Evolutionary conservation across 1,140 invertebrate genomes (phyloP), one percentile per base, ranked within the genome.

Genomic region (Eupristina koningsbergeri): DNA sequence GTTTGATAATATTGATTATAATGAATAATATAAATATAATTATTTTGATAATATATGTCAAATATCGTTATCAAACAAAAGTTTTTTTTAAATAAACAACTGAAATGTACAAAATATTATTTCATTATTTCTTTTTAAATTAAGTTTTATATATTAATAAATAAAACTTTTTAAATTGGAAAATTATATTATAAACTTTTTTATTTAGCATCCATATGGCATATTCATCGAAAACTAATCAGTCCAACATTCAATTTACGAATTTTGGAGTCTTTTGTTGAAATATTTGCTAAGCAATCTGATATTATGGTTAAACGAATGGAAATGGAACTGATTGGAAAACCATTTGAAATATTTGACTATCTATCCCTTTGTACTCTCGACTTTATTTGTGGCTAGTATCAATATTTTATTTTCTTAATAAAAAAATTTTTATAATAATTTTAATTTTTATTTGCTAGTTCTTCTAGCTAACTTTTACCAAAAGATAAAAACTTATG

Each of bases 171-270:
- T 45, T 11, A 11, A 45, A 45, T 7, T 45, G 41, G 41, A 11
- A 5, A 45, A 11, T 45, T 45, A 7, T 45, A 45, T 45, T 45
- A 45, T 11, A 45, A n/a, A n/a, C n/a, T 45, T 80, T 50, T 0
- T 75, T 39, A 58, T 91, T 91, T 58, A 94, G 95, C 95, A 64
- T 89, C 93, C 0, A 94, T 95, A 92, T 97, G 96, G 96, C 93
- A 93, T 75, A 87, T 89, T 3, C 92, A 96, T 83, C 92, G 96
- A 15, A 95, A 95, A 88, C 89, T 96, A 34, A 91, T 97, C 8
- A 95, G 95, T 7, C 96, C 96, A 13, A 94, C 96, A 19, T 97
- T 97, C 89, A 95, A 96, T 90, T 95, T 95, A 86, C 94, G 94
- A 85, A 95, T 97, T 81, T 91, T 97, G 17, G 94, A 96, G 86